Base-by-base conservation (phyloP, 92 coral and sea anemone species). In the Phenganax subtilis region DNA sequence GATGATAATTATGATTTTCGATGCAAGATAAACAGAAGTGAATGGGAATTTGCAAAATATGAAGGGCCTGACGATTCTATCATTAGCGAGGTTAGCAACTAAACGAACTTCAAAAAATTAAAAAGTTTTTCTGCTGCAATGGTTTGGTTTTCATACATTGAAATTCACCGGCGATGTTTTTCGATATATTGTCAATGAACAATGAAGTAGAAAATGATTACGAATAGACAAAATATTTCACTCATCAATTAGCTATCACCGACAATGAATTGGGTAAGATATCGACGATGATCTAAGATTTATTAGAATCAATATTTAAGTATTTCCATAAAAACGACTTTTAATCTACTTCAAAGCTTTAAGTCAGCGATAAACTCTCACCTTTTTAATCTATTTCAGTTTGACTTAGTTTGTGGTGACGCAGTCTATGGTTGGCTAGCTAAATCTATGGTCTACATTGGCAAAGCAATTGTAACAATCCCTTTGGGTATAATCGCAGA, bases 401-500 rank as follows among this genome's bases (percentile, higher is more conserved):
- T 96, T 96, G 90, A 92, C 51, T 90, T 94, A 6, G 84, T 94
- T 29, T 94, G 98, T 70, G 98, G 92, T 7, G 85, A 74, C 51
- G 98, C 88, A 17, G 86, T 87, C 58, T 86, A 88, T 65, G 97
- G 97, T 67, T 92, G 97, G 70, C 77, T 94, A 66, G 93, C 98
- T 0, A 96, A 94, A 80, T 88, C 98, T 3, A 86, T 94, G 56
- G 80, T 94, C 64, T 94, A 92, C 63, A 81, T 94, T 61, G 97
- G 96, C 7, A 90, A 90, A 97, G 88, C 91, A 56, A 90, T 91
- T 44, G 93, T 96, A 52, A 91, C 96, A 52, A 85, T 94, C 47
- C 58, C 93, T 27, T 84, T 89, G 64, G 98, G 98, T 28, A 82
- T 87, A 54, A 86, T 94, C 75, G 85, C 98, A 20, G 98, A 94